Base-by-base conservation (phyloP, 2,797 vertebrate species). In the Erethizon dorsatum region DNA sequence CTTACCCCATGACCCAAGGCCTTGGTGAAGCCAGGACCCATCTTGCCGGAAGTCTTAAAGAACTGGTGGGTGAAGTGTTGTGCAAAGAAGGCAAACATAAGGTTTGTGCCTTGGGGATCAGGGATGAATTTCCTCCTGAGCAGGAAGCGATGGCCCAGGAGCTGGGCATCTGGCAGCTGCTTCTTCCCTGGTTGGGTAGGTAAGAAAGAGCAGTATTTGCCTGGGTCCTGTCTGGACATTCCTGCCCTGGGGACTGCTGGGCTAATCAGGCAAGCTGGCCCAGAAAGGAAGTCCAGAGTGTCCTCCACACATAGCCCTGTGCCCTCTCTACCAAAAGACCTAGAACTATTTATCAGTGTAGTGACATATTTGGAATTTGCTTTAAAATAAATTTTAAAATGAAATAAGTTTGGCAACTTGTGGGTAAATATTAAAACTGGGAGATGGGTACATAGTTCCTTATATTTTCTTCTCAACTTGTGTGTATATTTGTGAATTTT, bases 11-110 rank as follows among this genome's bases (percentile, higher is more conserved):
- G 99, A 71, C 99, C 99, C 65, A 99, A 98, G 1, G 99, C 99
- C 97, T 99, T 99, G 94, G 99, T 99, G 97, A 99, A 99, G 73
- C 99, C 99, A 0, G 98, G 98, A 1, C 99, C 98, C 98, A 99
- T 98, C 71, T 98, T 98, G 91, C 99, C 99, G 0, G 99, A 98
- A 0, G 99, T 99, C 98, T 99, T 99, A 98, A 99, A 99, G 98
- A 99, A 99, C 98, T 99, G 99, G 97, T 99, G 99, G 0, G 99
- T 99, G 98, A 99, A 99, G 96, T 99, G 99, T 97, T 99, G 99
- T 75, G 99, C 99, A 14, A 99, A 99, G 98, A 99, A 99, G 86
- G 99, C 99, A 91, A 99, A 99, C 99, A 99, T 99, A 97, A 99
- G 84, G 96, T 99, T 99, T 96, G 99, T 98, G 90, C 99, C 99